Evolutionary conservation across 1,140 invertebrate genomes (phyloP).

Genomic region (Trichonephila clavipes): DNA sequence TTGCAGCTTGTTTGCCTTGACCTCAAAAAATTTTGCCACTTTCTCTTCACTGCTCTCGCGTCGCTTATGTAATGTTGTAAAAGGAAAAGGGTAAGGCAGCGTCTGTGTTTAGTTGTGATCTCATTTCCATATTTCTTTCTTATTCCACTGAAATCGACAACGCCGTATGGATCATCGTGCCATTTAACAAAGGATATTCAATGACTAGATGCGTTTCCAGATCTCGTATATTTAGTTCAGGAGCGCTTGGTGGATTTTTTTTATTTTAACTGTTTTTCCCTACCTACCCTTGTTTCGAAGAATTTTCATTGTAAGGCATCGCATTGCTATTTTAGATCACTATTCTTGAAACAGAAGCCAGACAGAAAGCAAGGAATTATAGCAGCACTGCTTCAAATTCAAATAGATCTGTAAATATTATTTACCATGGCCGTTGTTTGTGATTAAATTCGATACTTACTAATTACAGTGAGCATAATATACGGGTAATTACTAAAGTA

Average conservation of each 20-base stretch:
- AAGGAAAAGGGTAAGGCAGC: slow-evolving; percentile 51
- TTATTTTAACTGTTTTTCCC: neutral
- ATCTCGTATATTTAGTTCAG: neutral
- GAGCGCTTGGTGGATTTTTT: neutral
- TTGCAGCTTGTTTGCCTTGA: slow-evolving; percentile 63
- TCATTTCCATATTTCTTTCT: slow-evolving; percentile 63
- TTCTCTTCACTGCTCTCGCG: slow-evolving; percentile 16
- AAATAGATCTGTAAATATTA: too few species aligned
- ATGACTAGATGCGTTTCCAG: slow-evolving; percentile 15
- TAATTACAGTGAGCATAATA: too few species aligned
- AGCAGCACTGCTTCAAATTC: too few species aligned
- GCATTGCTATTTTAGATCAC: too few species aligned
- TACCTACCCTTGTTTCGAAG: too few species aligned
- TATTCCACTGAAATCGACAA: slow-evolving; percentile 20
- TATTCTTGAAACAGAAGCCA: too few species aligned
- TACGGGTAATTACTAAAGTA: too few species aligned
- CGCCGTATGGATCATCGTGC: slow-evolving; percentile 12
- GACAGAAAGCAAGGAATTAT: too few species aligned
- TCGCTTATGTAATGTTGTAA: slow-evolving; percentile 38
- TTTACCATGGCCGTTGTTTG: too few species aligned
- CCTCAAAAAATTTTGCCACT: slow-evolving; percentile 58
- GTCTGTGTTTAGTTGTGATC: slow-evolving; percentile 22
- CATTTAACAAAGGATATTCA: too few species aligned
- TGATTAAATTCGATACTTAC: too few species aligned
- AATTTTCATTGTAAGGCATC: too few species aligned